Conservation (phyloP, 2,113 vertebrate genomes). For the Ahaetulla prasina region DNA sequence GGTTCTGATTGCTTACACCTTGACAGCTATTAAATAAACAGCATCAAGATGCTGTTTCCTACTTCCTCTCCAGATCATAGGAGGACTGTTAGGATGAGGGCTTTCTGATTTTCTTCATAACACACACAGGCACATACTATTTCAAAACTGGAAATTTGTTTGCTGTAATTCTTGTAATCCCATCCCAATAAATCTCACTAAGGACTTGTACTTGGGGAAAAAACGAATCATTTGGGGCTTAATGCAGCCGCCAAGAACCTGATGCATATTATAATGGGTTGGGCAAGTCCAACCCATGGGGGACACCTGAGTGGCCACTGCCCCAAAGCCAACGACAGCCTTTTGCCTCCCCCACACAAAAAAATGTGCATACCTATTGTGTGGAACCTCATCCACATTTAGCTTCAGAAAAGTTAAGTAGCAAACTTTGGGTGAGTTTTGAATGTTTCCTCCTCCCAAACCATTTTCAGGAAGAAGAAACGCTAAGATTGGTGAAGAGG, state of each 20-base stretch:
- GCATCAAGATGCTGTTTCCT: neutral
- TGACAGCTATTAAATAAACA: neutral
- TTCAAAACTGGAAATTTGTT: neutral
- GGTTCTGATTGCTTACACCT: no score
- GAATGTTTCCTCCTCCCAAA: neutral
- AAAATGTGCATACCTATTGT: neutral
- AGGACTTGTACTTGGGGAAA: neutral
- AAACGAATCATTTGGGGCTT: neutral
- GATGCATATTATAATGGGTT: neutral
- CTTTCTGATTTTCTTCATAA: neutral
- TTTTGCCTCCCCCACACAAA: neutral
- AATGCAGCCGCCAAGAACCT: neutral
- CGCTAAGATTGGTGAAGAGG: conserved; percentile 80
- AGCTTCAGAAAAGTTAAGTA: neutral
- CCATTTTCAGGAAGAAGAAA: conserved; percentile 81
- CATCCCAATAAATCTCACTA: neutral
- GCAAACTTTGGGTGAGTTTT: neutral
- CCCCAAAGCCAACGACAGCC: neutral
- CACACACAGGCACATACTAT: neutral
- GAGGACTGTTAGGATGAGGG: neutral
- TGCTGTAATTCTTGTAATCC: neutral
- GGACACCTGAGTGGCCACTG: neutral
- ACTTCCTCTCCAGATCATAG: neutral
- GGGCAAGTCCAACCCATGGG: neutral
- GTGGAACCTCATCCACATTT: neutral